Base-by-base conservation (phyloP, 2,113 vertebrate species). In the Pseudopipra pipra region DNA sequence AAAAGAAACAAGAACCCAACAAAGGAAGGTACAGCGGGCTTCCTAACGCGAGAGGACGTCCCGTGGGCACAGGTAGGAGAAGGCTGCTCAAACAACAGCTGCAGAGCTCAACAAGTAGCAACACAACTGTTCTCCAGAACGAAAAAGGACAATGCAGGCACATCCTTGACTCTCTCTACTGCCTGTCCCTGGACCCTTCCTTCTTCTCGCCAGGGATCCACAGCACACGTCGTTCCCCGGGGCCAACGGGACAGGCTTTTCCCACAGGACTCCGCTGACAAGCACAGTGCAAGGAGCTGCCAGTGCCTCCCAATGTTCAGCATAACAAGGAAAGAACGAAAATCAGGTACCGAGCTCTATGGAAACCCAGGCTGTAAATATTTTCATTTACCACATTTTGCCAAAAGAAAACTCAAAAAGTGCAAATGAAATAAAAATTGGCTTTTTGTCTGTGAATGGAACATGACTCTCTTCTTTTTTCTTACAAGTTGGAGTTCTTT, bases 321-420 rank as follows among this genome's bases (percentile, higher is more conserved):
- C 21, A 24, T 27, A 16, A 67, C 22, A 33, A 44, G 52, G 23
- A 78, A 39, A 87, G 77, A 85, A 31, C 8, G 18, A 43, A 97
- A 97, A 92, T 13, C 91, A 66, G 39, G 46, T 75, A 62, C 77
- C 24, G 59, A 90, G 91, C 86, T 89, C 61, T 51, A 93, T 63
- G 70, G 91, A 94, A 90, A 87, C 77, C 96, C 89, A 52, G 73
- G 89, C 76, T 66, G 85, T 46, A 89, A 95, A 92, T 83, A 81
- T 70, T 86, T 94, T 79, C 90, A 93, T 97, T 96, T 95, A 96
- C 76, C 95, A 72, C 73, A 92, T 92, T 91, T 62, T 65, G 51
- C 81, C 76, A 81, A 91, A 86, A 92, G 86, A 96, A 97, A 97
- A 96, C 49, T 52, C 82, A 97, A 96, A 96, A 97, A 97, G 97